Conservation (phyloP, 1,140 invertebrate genomes). For the Diabrotica virgifera region DNA sequence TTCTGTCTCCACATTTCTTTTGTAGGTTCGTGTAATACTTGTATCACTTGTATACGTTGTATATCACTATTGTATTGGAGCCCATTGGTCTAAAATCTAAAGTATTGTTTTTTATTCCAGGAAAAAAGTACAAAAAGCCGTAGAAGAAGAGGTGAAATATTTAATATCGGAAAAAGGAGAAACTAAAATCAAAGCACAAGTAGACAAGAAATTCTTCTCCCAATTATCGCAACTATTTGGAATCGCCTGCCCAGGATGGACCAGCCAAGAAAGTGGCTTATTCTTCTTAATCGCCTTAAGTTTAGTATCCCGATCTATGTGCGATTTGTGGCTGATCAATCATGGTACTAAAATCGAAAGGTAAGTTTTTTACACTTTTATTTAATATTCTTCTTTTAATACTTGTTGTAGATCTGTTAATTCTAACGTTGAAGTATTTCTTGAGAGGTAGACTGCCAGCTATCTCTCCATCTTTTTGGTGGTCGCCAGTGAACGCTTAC, state of each 20-base stretch:
- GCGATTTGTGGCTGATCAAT: conserved; percentile 96
- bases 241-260: conserved; percentile 79
- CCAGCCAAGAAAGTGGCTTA: conserved; percentile 73
- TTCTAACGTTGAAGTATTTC: too few species aligned
- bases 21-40: too few species aligned
- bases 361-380: conserved; percentile 48
- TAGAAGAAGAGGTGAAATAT: conserved; percentile 71
- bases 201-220: conserved; percentile 79
- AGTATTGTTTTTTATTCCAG: conserved; percentile 26
- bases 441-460: too few species aligned
- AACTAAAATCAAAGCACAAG: conserved; percentile 74
- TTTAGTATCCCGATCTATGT: conserved; percentile 83
- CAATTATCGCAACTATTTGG: conserved; percentile 74
- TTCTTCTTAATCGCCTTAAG: conserved; percentile 77
- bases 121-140: conserved; percentile 37
- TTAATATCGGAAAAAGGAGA: conserved; percentile 70
- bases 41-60: too few species aligned
- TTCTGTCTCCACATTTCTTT: too few species aligned
- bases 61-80: too few species aligned
- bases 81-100: not conserved
- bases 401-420: too few species aligned
- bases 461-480: too few species aligned
- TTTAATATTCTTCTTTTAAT: too few species aligned
- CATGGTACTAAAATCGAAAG: conserved; percentile 91
- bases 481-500: too few species aligned